Evolutionary conservation across 2,113 vertebrate species (phyloP).

Genomic region (Oostethus manadensis): DNA sequence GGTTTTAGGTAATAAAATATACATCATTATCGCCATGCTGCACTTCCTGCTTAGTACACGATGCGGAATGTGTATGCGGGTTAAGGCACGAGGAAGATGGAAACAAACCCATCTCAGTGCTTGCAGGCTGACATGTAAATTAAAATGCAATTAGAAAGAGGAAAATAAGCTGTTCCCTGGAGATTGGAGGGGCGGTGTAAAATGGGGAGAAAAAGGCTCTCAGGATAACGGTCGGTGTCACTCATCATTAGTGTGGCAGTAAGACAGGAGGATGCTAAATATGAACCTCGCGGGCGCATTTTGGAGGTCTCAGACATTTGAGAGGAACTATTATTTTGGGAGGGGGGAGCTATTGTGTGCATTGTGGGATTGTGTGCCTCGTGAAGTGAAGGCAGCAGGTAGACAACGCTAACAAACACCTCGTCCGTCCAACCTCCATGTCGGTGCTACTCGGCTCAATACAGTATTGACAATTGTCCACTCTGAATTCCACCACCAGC

Average conservation of each 20-base stretch:
- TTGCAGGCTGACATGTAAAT: slow-evolving; percentile 68
- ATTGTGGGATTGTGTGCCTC: slow-evolving; percentile 25
- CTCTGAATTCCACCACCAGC: slow-evolving; percentile 64
- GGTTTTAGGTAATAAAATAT: too few relatives aligned
- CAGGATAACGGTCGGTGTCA: slow-evolving; percentile 65
- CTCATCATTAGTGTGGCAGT: slow-evolving; percentile 70
- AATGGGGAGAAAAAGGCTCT: slow-evolving; percentile 45
- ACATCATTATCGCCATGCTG: background rate
- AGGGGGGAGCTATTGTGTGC: slow-evolving; percentile 37
- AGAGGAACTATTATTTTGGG: background rate
- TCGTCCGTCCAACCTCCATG: slow-evolving; percentile 1
- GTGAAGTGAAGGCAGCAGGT: slow-evolving; percentile 29
- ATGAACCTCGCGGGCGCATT: slow-evolving; percentile 55
- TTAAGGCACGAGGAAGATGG: background rate
- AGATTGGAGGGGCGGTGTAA: slow-evolving; percentile 43
- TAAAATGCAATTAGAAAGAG: slow-evolving; percentile 74
- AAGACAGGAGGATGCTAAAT: slow-evolving; percentile 52
- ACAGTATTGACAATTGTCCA: slow-evolving; percentile 54
- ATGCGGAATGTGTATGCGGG: slow-evolving; percentile 5
- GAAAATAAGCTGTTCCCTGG: slow-evolving; percentile 70
- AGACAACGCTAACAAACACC: slow-evolving; percentile 12
- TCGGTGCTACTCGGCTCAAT: slow-evolving; percentile 37
- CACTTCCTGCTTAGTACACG: slow-evolving; percentile 9
- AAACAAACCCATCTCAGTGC: slow-evolving; percentile 32
- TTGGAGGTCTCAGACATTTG: slow-evolving; percentile 7